Evolutionary conservation across 2,113 vertebrate species (phyloP), one percentile per base, ranked within the genome.

Genomic region (Takifugu flavidus): DNA sequence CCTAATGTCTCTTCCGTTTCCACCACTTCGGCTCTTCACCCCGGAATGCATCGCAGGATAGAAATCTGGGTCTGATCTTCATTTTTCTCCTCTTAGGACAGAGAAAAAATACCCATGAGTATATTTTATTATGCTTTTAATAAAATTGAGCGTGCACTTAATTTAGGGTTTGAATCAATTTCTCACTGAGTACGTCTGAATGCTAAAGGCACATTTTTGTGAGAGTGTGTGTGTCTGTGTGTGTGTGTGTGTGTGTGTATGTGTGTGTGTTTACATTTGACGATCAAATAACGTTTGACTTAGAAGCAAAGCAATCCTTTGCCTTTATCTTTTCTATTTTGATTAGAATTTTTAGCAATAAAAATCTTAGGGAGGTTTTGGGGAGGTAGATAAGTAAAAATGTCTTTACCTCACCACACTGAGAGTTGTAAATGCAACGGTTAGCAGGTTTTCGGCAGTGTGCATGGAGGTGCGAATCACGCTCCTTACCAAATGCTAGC

Each of bases 391-490:
- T 13, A 31, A 39, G 52, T 70, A 56, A 80, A 84, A 83, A 85
- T 82, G 79, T 82, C 81, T 87, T 87, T 87, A 83, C 82, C 77
- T 85, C 85, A 77, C 74, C 63, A 84, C 72, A 67, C 80, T 77
- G 69, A 71, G 70, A 83, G 82, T 83, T 85, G 84, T 83, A 87
- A 89, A 86, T 86, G 88, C 85, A 85, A 76, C 68, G 77, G 80
- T 88, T 88, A 84, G 88, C 86, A 86, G 86, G 79, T 85, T 88
- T 86, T 86, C 85, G 81, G 79, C 83, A 70, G 80, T 52, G 31
- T 71, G 77, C 68, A 75, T 61, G 60, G 80, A 87, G 80, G 84
- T 82, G 85, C 47, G 67, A 87, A 87, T 87, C 80, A 84, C 84
- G 72, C 80, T 71, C 75, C 68, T 78, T 74, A 67, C 78, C 79